phyloP scores from a whole-genome alignment of 2,797 vertebrate genomes.

The Macropodus opercularis region DNA sequence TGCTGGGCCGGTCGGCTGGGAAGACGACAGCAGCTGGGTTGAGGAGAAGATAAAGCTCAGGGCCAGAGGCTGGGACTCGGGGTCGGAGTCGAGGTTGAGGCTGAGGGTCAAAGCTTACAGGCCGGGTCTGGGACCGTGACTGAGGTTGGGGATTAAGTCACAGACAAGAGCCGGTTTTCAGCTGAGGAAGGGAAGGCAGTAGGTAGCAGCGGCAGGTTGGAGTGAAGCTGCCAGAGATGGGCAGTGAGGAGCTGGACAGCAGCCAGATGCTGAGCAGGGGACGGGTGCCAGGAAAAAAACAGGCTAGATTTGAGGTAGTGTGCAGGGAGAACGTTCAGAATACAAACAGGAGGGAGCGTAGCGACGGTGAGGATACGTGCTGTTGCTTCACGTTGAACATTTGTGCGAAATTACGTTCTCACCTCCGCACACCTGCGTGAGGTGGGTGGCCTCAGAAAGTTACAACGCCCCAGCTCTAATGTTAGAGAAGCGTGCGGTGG shows the following conservation, averaged over 20 bases:
- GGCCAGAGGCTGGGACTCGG: slow-evolving; percentile 59
- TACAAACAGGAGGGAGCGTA: too few relatives aligned
- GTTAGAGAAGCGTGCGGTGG: too few relatives aligned
- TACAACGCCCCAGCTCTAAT: too few relatives aligned
- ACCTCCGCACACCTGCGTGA: too few relatives aligned
- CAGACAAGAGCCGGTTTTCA: slow-evolving; percentile 36
- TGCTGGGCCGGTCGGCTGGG: slow-evolving; percentile 77
- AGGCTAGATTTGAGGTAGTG: slow-evolving; percentile 31
- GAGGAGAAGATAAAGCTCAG: slow-evolving; percentile 59
- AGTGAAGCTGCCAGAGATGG: slow-evolving; percentile 48
- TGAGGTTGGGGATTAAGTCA: slow-evolving; percentile 6
- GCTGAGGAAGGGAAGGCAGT: slow-evolving; percentile 24
- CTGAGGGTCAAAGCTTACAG: not conserved
- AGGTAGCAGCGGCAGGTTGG: slow-evolving; percentile 38
- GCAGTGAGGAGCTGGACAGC: slow-evolving; percentile 32
- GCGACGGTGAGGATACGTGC: too few relatives aligned
- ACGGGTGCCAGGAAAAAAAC: too few relatives aligned
- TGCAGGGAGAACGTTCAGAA: too few relatives aligned
- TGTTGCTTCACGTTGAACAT: too few relatives aligned
- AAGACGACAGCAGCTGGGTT: slow-evolving; percentile 78
- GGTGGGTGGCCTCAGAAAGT: too few relatives aligned
- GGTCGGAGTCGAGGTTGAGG: slow-evolving; percentile 32
- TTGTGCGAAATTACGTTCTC: not conserved
- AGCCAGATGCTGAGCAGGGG: slow-evolving; percentile 58
- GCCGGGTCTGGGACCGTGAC: slow-evolving; percentile 12